phyloP scores from a whole-genome alignment of 2,888 invertebrate species.

The Conistra vaccinii region DNA sequence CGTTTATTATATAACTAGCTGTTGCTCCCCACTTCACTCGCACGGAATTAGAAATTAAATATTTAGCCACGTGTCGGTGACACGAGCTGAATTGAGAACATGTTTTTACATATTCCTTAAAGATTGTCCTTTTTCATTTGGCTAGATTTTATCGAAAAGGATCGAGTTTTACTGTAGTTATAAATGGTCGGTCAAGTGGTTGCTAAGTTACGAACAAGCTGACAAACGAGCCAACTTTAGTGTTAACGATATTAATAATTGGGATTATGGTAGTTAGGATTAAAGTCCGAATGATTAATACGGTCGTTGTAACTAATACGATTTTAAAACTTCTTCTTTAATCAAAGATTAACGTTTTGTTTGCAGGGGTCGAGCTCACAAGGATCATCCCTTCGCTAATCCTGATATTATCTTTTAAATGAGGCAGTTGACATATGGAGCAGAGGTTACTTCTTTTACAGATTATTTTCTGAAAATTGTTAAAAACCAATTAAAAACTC shows the following conservation, averaged over 20 bases:
- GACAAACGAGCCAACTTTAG: conserved; percentile 58
- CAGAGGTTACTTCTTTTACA: conserved; percentile 9
- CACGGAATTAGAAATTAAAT: conserved; percentile 58
- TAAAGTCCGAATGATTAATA: conserved; percentile 55
- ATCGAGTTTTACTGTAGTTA: conserved; percentile 9
- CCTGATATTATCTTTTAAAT: conserved; percentile 60
- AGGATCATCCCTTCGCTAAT: conserved; percentile 88
- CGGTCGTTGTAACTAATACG: conserved; percentile 46
- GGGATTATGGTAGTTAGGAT: conserved; percentile 60
- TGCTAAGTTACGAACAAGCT: conserved; percentile 41
- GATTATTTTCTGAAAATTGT: conserved; percentile 10
- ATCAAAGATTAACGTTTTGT: conserved; percentile 52
- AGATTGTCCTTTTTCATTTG: conserved; percentile 10
- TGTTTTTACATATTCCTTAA: conserved; percentile 5
- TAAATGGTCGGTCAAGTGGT: conserved; percentile 44
- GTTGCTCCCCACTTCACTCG: conserved; percentile 28
- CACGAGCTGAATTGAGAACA: conserved; percentile 28
- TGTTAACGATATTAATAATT: conserved; percentile 60
- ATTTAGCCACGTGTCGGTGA: conserved; percentile 33
- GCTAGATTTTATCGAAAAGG: conserved; percentile 5
- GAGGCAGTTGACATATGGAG: conserved; percentile 26
- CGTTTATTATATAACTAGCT: conserved; percentile 36
- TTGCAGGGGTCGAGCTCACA: conserved; percentile 85
- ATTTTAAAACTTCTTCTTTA: conserved; percentile 60
- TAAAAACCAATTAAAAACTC: background rate